phyloP scores from a whole-genome alignment of 2,888 invertebrate genomes.

The Spialia ferax region DNA sequence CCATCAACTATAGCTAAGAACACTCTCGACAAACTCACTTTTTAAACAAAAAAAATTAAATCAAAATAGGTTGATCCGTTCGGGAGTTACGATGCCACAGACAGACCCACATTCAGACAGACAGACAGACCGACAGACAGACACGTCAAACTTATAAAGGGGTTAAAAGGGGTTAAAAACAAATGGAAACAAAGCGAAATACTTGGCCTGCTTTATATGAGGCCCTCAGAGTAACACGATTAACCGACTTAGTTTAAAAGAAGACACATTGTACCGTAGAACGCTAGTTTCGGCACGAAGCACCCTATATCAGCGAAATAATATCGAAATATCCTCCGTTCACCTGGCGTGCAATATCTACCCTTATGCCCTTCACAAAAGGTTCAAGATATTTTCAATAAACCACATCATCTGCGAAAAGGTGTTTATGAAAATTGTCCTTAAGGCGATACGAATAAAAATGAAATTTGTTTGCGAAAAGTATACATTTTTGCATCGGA shows the following conservation, averaged over 20 bases:
- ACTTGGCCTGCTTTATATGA: slow-evolving; percentile 45
- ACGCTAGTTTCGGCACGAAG: slow-evolving; percentile 84
- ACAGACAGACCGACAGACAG: too few species aligned
- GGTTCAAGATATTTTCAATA: slow-evolving; percentile 52
- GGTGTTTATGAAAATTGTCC: slow-evolving; percentile 60
- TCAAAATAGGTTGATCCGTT: too few species aligned
- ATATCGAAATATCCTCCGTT: slow-evolving; percentile 62
- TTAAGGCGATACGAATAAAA: slow-evolving; percentile 57
- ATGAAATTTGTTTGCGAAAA: slow-evolving; percentile 58
- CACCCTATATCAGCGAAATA: slow-evolving; percentile 70
- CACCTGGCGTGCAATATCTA: slow-evolving; percentile 52
- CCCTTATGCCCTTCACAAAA: slow-evolving; percentile 53
- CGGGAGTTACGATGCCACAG: too few species aligned
- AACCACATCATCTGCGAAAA: slow-evolving; percentile 40
- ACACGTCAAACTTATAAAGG: too few species aligned
- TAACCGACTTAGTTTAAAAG: slow-evolving; percentile 73
- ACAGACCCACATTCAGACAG: too few species aligned
- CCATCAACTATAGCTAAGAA: too few species aligned
- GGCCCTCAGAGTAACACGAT: slow-evolving; percentile 63
- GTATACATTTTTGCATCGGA: slow-evolving; percentile 58
- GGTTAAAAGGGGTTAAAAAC: too few species aligned
- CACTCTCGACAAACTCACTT: too few species aligned
- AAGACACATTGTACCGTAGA: slow-evolving; percentile 77
- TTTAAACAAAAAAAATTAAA: too few species aligned
- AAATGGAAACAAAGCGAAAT: slow-evolving; percentile 28